Conservation (phyloP, 1,140 invertebrate species). For the Trichomalopsis sarcophagae region DNA sequence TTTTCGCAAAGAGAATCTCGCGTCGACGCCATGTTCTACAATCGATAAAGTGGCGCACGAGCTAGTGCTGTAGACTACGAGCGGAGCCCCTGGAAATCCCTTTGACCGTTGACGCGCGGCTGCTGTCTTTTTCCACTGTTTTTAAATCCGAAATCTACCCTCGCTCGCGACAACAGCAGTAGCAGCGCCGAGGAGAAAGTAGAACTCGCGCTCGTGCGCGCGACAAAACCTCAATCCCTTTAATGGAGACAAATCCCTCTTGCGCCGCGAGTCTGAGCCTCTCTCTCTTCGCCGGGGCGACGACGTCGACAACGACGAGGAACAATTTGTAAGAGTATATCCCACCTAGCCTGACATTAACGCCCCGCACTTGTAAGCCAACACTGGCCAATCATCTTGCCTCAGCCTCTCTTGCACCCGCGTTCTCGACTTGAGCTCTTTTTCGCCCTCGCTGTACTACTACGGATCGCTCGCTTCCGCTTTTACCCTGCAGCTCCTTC, state of each 20-base stretch:
- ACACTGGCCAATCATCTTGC: constrained; percentile 61
- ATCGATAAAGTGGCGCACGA: background rate
- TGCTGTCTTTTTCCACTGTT: constrained; percentile 48
- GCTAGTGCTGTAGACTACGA: background rate
- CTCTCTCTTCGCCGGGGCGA: constrained; percentile 18
- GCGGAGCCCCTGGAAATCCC: constrained; percentile 1
- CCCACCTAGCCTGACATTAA: constrained; percentile 63
- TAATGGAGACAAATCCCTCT: constrained; percentile 74
- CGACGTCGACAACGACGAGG: constrained; percentile 55
- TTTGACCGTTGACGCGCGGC: constrained; percentile 19
- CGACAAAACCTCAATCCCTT: constrained; percentile 74
- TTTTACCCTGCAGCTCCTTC: background rate
- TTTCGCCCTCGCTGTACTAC: background rate
- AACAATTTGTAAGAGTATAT: constrained; percentile 74
- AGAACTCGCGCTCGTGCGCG: constrained; percentile 61
- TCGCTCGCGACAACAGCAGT: background rate
- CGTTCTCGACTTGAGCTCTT: constrained; percentile 13
- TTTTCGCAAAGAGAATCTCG: background rate
- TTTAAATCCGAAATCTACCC: constrained; percentile 61
- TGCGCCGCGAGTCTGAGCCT: constrained; percentile 50
- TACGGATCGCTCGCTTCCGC: constrained; percentile 18
- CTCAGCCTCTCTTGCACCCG: constrained; percentile 36
- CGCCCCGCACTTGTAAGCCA: constrained; percentile 54
- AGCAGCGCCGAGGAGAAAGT: constrained; percentile 55
- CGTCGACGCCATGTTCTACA: background rate